Percentiles rank a stretch among this genome's conserved stretches.
phyloP scores from a whole-genome alignment of 2,113 vertebrate species.

The Lasiurus borealis region DNA sequence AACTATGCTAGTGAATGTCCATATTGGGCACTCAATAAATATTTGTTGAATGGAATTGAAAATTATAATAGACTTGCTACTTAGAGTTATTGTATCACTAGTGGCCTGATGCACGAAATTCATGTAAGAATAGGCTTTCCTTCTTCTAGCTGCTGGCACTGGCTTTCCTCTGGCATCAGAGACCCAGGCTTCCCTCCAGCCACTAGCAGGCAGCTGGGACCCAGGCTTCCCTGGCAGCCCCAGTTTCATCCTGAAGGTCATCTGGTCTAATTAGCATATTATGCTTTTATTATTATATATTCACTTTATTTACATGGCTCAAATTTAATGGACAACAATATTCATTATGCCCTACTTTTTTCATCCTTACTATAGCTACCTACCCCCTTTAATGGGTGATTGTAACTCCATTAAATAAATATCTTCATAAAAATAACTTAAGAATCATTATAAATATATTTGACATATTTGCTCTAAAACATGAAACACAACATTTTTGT shows the following conservation, averaged over 20 bases:
- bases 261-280: too few relatives aligned
- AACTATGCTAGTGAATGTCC: background rate
- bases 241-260: too few relatives aligned
- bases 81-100: background rate
- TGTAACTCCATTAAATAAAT: background rate
- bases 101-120: too few relatives aligned
- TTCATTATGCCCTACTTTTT: background rate
- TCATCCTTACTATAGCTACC: background rate
- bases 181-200: too few relatives aligned
- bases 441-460: background rate
- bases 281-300: background rate
- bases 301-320: background rate
- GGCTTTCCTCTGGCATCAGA: too few relatives aligned
- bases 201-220: too few relatives aligned
- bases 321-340: background rate
- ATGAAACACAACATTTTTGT: background rate
- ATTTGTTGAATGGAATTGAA: conserved; percentile 24
- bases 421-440: background rate
- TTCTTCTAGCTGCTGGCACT: too few relatives aligned
- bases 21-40: background rate
- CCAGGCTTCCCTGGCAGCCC: too few relatives aligned
- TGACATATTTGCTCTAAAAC: conserved; percentile 31
- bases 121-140: too few relatives aligned
- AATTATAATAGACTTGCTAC: background rate
- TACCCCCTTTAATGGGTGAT: background rate